Percentiles rank a stretch among this genome's conserved stretches.
These are phyloP conservation scores for Pachyrhynchus sulphureomaculatus DNA, from an alignment of 1,140 invertebrate species.

Conservation along the genomic window DNA sequence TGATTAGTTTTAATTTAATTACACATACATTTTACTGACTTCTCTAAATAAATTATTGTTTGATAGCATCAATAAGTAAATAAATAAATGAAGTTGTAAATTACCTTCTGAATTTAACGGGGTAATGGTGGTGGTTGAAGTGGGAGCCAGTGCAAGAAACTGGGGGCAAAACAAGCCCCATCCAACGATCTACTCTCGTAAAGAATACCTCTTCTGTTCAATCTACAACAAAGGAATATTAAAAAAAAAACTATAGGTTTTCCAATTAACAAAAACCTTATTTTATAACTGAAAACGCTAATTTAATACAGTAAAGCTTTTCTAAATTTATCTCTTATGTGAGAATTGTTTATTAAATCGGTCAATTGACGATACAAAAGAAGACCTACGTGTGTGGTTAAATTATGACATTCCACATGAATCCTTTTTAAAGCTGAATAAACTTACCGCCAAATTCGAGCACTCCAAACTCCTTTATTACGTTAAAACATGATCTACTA, in stretches of 20 bases:
- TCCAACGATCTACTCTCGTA: constrained; percentile 38
- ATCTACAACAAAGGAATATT: constrained; percentile 14
- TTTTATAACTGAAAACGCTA: no score
- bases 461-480: neutral
- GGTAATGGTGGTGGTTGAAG: constrained; percentile 53
- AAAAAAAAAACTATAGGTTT: no score
- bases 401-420: neutral
- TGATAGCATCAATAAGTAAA: neutral
- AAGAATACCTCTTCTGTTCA: constrained; percentile 9
- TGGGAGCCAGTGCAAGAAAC: constrained; percentile 53
- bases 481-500: neutral
- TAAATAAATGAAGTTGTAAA: neutral
- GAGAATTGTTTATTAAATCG: no score
- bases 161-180: constrained; percentile 51
- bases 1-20: neutral
- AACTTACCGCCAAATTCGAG: neutral
- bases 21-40: no score
- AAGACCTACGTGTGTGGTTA: neutral
- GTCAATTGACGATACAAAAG: neutral
- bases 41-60: no score
- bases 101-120: constrained; percentile 52
- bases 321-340: no score
- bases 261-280: no score
- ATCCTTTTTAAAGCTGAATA: neutral
- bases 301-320: no score